These are phyloP conservation scores for Irena cyanogastra DNA, from an alignment of 2,113 vertebrate species.

Conservation along the genomic window DNA sequence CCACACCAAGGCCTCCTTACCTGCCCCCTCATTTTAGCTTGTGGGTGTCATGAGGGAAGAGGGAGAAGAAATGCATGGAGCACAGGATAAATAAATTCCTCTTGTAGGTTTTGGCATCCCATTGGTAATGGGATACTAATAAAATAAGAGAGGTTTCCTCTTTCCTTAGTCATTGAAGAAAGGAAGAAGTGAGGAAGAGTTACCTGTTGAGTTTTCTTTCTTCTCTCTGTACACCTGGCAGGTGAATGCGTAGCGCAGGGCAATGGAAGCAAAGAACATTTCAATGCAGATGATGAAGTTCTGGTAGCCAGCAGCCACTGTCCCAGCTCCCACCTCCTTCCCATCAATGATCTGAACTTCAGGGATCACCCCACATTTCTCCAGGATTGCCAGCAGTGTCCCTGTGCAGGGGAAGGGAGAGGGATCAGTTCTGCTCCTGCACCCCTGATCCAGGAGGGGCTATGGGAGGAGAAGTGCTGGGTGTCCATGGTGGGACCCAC, in stretches of 20 bases:
- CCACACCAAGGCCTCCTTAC: not conserved
- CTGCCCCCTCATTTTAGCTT: not conserved
- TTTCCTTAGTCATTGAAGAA: not conserved
- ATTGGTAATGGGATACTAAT: not conserved
- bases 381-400: slow-evolving; percentile 88
- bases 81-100: not conserved
- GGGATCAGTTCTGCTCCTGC: not conserved
- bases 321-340: slow-evolving; percentile 85
- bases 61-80: not conserved
- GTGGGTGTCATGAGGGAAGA: not conserved
- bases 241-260: slow-evolving; percentile 87
- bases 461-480: fast-evolving
- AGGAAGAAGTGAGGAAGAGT: not conserved
- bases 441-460: not conserved
- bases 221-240: slow-evolving; percentile 89
- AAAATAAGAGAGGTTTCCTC: not conserved
- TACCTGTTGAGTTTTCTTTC: slow-evolving; percentile 84
- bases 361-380: slow-evolving; percentile 87
- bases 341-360: slow-evolving; percentile 83
- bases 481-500: slow-evolving; percentile 38
- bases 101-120: not conserved
- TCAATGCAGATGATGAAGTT: slow-evolving; percentile 95
- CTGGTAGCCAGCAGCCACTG: slow-evolving; percentile 92
- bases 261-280: slow-evolving; percentile 90
- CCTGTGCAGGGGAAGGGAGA: slow-evolving; percentile 61